Evolutionary conservation across 92 coral and sea anemone species (phyloP).

Genomic region (Plumapathes pennacea): DNA sequence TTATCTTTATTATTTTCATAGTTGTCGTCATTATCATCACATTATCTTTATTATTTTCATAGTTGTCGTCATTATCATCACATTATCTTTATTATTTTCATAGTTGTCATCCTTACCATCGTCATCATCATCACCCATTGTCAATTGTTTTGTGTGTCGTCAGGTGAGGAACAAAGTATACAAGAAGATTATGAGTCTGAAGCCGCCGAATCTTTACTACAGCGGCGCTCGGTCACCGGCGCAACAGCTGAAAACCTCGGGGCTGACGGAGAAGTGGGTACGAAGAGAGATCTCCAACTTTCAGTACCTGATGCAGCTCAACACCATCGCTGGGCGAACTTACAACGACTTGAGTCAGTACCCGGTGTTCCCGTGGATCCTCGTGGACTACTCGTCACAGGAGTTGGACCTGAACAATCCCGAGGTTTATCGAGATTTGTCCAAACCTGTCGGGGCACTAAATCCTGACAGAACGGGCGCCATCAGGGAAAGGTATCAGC

Average conservation of each 20-base stretch:
- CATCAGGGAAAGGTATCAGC: conserved; percentile 60
- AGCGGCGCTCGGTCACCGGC: conserved; percentile 92
- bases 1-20: too few species aligned
- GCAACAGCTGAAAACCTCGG: conserved; percentile 89
- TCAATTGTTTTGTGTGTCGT: too few species aligned
- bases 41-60: too few species aligned
- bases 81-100: too few species aligned
- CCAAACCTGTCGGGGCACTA: conserved; percentile 85
- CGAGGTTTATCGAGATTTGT: conserved; percentile 81
- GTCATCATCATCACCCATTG: too few species aligned
- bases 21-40: too few species aligned
- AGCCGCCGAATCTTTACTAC: conserved; percentile 87
- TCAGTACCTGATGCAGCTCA: conserved; percentile 94
- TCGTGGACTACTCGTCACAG: conserved; percentile 72
- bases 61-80: too few species aligned
- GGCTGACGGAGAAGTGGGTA: conserved; percentile 93
- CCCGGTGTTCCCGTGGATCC: conserved; percentile 94
- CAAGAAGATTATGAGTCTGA: conserved; percentile 76
- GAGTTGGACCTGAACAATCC: conserved; percentile 74
- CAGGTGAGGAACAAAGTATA: conserved; percentile 86
- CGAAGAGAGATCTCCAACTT: conserved; percentile 90
- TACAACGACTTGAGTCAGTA: conserved; percentile 95
- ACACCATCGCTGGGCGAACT: conserved; percentile 97
- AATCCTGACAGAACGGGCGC: conserved; percentile 54
- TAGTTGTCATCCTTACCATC: too few species aligned